Conservation (phyloP, 2,113 vertebrate species). For the Electrona antarctica region DNA sequence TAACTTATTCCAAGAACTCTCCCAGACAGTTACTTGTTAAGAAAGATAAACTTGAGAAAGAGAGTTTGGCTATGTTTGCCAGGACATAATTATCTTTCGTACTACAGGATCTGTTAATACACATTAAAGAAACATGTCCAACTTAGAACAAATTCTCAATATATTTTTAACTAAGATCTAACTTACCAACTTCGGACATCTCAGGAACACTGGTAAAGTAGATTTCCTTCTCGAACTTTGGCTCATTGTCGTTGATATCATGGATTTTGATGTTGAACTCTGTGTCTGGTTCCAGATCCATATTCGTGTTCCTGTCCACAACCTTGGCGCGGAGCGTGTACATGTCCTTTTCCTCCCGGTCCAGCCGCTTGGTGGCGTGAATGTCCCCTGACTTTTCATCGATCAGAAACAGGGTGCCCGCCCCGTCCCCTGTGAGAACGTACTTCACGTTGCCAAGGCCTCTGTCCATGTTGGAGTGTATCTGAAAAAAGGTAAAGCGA, state of each 20-base stretch:
- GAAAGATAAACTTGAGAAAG: too few species aligned
- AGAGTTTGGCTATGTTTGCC: too few species aligned
- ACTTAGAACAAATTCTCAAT: too few species aligned
- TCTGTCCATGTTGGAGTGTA: slow-evolving; percentile 94
- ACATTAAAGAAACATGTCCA: too few species aligned
- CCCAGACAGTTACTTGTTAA: too few species aligned
- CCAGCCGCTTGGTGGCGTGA: slow-evolving; percentile 90
- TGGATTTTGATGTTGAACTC: slow-evolving; percentile 88
- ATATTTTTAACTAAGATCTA: too few species aligned
- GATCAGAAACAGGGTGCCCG: slow-evolving; percentile 91
- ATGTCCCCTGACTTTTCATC: slow-evolving; percentile 94
- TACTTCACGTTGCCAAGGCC: slow-evolving; percentile 91
- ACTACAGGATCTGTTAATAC: too few species aligned
- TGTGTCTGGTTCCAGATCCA: slow-evolving; percentile 87
- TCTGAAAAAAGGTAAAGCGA: slow-evolving; percentile 67
- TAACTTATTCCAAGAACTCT: too few species aligned
- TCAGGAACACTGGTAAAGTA: slow-evolving; percentile 88
- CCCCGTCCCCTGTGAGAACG: slow-evolving; percentile 90
- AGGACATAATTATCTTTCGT: too few species aligned
- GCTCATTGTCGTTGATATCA: slow-evolving; percentile 77
- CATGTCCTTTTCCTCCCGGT: slow-evolving; percentile 91
- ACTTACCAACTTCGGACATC: slow-evolving; percentile 85
- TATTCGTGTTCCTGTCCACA: slow-evolving; percentile 82
- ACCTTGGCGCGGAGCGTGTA: slow-evolving; percentile 90
- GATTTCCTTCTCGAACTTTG: slow-evolving; percentile 87